Percentiles rank a stretch among this genome's conserved stretches.
phyloP scores from a whole-genome alignment of 2,113 vertebrate genomes.

The Scolopax mira region DNA sequence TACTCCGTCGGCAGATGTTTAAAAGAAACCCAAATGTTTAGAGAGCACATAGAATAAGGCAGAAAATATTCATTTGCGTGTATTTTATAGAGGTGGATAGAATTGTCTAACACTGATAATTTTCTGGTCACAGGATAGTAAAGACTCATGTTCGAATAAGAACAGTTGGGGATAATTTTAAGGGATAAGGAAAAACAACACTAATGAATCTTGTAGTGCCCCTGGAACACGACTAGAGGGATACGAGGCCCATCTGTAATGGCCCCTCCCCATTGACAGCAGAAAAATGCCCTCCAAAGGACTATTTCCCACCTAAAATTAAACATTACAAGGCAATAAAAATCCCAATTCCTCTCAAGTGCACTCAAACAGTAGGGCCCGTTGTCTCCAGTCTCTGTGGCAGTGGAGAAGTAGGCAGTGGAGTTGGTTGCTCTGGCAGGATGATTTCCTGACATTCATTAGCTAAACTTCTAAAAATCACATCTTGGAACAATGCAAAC shows the following conservation, averaged over 20 bases:
- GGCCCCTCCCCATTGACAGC: background rate
- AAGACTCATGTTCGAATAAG: background rate
- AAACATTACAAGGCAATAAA: background rate
- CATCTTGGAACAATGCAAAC: background rate
- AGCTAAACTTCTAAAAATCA: background rate
- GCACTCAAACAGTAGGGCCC: background rate
- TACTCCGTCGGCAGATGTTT: conserved; percentile 1
- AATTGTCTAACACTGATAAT: background rate
- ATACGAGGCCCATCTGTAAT: background rate
- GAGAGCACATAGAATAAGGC: background rate
- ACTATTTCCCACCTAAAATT: background rate
- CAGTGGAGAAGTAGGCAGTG: background rate
- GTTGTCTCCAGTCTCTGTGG: background rate
- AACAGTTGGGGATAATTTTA: background rate
- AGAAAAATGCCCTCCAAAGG: background rate
- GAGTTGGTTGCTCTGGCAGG: background rate
- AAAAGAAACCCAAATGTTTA: background rate
- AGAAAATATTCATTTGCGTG: too few relatives aligned
- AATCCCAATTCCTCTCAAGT: background rate
- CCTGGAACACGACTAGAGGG: background rate
- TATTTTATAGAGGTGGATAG: background rate
- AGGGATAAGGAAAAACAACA: background rate
- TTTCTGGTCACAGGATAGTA: background rate
- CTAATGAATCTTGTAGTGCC: background rate
- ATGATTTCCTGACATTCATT: background rate